phyloP scores from a whole-genome alignment of 2,113 vertebrate genomes.

The Percopsis transmontana region DNA sequence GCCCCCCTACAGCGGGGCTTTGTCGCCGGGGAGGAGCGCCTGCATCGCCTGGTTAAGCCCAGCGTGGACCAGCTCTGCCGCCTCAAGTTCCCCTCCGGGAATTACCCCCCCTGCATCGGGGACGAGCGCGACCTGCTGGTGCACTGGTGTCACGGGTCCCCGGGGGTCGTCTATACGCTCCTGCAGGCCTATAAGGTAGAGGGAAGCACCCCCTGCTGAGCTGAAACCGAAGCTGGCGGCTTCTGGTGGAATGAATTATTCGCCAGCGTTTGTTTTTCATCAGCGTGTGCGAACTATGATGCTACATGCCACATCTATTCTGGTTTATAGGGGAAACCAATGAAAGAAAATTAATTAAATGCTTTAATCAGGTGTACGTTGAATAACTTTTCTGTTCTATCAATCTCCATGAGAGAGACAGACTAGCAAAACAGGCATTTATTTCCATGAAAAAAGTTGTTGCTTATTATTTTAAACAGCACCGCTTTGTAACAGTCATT shows the following conservation, averaged over 20 bases:
- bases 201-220: neutral
- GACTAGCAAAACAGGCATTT: no score
- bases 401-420: no score
- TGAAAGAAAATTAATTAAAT: neutral
- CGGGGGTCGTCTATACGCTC: slow-evolving; percentile 94
- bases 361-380: neutral
- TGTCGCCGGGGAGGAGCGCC: slow-evolving; percentile 71
- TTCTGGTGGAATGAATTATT: no score
- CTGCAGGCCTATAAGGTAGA: slow-evolving; percentile 91
- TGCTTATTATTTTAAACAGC: no score
- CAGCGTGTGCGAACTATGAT: no score
- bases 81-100: slow-evolving; percentile 88
- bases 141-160: slow-evolving; percentile 96
- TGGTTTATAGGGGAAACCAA: no score
- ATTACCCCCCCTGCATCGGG: slow-evolving; percentile 89
- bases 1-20: slow-evolving; percentile 70
- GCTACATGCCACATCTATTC: no score
- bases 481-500: no score
- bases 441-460: no score
- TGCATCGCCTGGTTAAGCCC: slow-evolving; percentile 85
- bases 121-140: slow-evolving; percentile 90
- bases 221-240: no score
- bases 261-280: no score
- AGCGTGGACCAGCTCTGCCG: slow-evolving; percentile 90
- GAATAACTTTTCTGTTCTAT: no score